Conservation (phyloP, 2,797 vertebrate species). For the Rhynchotus rufescens region DNA sequence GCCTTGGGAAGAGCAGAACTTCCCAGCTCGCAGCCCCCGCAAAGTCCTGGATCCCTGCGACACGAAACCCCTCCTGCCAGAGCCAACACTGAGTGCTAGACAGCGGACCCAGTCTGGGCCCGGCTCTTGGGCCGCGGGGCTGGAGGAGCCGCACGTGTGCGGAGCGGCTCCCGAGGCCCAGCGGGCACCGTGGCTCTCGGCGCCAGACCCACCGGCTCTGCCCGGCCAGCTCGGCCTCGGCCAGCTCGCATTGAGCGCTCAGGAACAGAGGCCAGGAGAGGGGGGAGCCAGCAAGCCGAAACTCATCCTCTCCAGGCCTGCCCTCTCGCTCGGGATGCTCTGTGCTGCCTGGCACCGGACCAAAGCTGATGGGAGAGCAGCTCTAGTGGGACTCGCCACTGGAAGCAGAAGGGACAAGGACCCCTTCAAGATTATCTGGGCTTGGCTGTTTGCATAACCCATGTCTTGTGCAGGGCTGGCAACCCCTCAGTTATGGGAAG, state of each 20-base stretch:
- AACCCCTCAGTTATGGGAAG: neutral
- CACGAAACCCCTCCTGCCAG: neutral
- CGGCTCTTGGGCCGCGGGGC: accelerated
- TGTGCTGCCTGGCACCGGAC: neutral
- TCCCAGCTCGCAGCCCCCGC: neutral
- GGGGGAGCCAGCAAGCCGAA: neutral
- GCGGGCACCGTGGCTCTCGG: too few relatives aligned
- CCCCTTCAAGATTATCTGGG: neutral
- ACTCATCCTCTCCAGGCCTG: accelerated
- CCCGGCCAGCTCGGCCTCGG: neutral
- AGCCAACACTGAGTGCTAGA: neutral
- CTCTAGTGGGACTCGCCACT: neutral
- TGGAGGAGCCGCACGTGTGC: accelerated
- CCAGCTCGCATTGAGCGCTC: neutral
- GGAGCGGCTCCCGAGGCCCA: neutral
- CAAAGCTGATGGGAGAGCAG: neutral
- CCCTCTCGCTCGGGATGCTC: accelerated
- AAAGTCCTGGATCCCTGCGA: neutral
- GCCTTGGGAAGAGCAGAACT: neutral
- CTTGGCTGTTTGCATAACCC: neutral
- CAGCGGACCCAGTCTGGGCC: neutral
- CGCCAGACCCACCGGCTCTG: accelerated
- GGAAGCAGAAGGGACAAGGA: neutral
- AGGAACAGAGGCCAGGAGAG: neutral
- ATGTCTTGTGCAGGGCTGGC: neutral